Evolutionary conservation across 2,113 vertebrate genomes (phyloP).

Genomic region (Pholis gunnellus): DNA sequence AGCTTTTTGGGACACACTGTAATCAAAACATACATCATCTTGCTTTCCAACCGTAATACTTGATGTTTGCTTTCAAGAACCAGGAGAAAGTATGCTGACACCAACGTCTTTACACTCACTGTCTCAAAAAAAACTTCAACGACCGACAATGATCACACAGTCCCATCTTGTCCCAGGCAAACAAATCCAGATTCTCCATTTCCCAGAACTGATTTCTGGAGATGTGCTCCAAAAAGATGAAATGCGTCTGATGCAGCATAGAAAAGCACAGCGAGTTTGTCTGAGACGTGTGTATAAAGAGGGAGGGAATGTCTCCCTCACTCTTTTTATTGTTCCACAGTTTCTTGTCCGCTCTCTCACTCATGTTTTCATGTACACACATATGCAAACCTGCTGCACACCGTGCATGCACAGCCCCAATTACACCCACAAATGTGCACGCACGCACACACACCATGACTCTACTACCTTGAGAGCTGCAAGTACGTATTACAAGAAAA

Average conservation of each 20-base stretch:
- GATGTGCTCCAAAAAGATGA: constrained; percentile 74
- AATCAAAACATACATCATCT: constrained; percentile 68
- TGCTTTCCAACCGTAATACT: constrained; percentile 52
- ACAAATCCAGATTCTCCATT: constrained; percentile 71
- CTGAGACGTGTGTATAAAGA: constrained; percentile 59
- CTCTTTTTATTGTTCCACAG: constrained; percentile 47
- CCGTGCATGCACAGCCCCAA: constrained; percentile 44
- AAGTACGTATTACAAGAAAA: constrained; percentile 61
- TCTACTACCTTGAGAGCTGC: constrained; percentile 53
- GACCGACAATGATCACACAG: constrained; percentile 71
- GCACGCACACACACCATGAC: constrained; percentile 3
- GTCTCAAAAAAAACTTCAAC: constrained; percentile 63
- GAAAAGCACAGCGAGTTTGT: constrained; percentile 67
- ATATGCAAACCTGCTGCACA: constrained; percentile 43
- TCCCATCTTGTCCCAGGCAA: constrained; percentile 74
- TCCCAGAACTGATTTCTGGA: constrained; percentile 73
- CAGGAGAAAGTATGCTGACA: constrained; percentile 66
- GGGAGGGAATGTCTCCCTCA: constrained; percentile 32
- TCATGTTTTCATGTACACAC: constrained; percentile 41
- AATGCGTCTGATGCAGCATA: constrained; percentile 66
- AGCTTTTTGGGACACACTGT: constrained; percentile 58
- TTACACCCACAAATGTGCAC: constrained; percentile 32
- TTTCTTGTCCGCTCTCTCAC: constrained; percentile 44
- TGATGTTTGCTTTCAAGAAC: constrained; percentile 70
- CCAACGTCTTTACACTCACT: constrained; percentile 64